These are phyloP conservation scores for Aeoliscus strigatus DNA, from an alignment of 2,797 vertebrate genomes.

Conservation along the genomic window DNA sequence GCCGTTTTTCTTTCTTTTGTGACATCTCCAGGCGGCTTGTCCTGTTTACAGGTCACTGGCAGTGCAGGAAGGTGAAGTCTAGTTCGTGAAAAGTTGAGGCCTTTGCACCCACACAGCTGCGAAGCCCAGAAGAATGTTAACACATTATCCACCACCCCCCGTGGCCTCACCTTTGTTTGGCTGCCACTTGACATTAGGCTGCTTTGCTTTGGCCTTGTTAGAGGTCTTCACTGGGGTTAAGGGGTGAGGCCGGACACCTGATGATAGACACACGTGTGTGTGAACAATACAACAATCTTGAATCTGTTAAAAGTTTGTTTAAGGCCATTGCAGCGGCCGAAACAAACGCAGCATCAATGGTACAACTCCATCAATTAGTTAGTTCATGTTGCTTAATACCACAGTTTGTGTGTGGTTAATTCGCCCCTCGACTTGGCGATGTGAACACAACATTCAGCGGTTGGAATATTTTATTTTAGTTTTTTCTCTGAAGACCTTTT, in stretches of 20 bases:
- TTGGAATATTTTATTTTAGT: too few species aligned
- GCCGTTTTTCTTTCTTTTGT: constrained; percentile 48
- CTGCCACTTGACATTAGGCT: constrained; percentile 68
- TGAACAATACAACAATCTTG: constrained; percentile 14
- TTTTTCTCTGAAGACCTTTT: too few species aligned
- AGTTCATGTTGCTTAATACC: too few species aligned
- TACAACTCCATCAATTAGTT: too few species aligned
- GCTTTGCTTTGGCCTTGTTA: constrained; percentile 43
- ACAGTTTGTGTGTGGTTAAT: too few species aligned
- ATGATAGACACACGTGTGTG: constrained; percentile 13
- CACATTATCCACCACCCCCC: constrained; percentile 59
- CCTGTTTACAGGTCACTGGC: constrained; percentile 67
- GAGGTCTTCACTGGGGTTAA: constrained; percentile 37
- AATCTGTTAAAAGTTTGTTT: not conserved
- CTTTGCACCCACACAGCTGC: constrained; percentile 57
- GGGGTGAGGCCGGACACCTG: constrained; percentile 42
- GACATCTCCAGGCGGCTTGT: constrained; percentile 26
- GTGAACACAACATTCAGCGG: too few species aligned
- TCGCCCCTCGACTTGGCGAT: too few species aligned
- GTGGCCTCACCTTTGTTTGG: constrained; percentile 63
- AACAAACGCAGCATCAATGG: too few species aligned
- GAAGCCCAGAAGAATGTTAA: constrained; percentile 57
- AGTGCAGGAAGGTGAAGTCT: constrained; percentile 45
- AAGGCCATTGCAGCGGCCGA: too few species aligned
- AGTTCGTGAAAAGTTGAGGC: constrained; percentile 65